Evolutionary conservation across 2,888 invertebrate species (phyloP), one percentile per base, ranked within the genome.

Genomic region (Zaprionus bogoriensis): DNA sequence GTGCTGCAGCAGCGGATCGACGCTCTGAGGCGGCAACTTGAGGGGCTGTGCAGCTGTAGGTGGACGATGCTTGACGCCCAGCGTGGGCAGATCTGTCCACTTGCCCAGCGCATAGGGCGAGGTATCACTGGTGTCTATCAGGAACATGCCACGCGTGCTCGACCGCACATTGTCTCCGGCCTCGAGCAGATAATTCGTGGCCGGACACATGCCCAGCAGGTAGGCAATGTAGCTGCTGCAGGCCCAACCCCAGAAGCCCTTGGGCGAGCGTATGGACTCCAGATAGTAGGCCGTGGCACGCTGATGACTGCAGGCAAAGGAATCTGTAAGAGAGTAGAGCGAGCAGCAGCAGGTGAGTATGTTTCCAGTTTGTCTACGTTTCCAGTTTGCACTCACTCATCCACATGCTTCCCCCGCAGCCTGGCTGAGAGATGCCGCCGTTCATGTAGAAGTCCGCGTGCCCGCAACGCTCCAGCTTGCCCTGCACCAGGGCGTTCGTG

Each of bases 361-460:
- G n/a, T n/a, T n/a, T n/a, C n/a, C n/a, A n/a, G n/a, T n/a, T n/a
- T n/a, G n/a, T 3, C 5, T 9, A n/a, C n/a, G n/a, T 3, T 0
- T n/a, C 1, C 0, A 7, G 7, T 3, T 23, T 19, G n/a, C n/a
- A 44, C 58, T 22, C 9, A 58, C 58, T 73, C 57, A 42, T 88
- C 89, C 88, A 79, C 89, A 59, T 91, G 90, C 91, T 92, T 91
- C 66, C 67, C 30, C 64, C 64, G 83, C 95, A 95, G 0, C 94
- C 95, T 0, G 94, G 94, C 73, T 95, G 95, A 32, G 92, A 91
- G 20, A 93, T 91, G 0, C 95, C 95, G 0, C 95, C 95, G 77
- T 95, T 95, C 87, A 94, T 92, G 77, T 94, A 95, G 84, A 95
- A 95, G 79, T 95, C 95, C 0, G 93, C 92, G 82, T 95, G 94